Percentiles rank a stretch among this genome's conserved stretches.
These are phyloP conservation scores for Neoaliturus tenellus DNA, from an alignment of 2,888 invertebrate species.

Conservation along the genomic window DNA sequence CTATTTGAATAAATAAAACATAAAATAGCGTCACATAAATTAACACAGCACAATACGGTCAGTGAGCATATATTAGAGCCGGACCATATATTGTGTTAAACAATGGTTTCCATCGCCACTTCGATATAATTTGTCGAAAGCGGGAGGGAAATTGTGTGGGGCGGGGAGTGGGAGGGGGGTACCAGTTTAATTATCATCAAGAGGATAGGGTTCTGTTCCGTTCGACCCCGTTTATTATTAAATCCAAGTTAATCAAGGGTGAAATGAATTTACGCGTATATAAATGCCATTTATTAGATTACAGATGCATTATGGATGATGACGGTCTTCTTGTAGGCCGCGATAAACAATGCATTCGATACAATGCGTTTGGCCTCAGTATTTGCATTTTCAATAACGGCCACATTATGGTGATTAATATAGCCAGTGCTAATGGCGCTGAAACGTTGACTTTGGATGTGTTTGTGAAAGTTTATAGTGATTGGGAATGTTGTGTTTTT, in stretches of 20 bases:
- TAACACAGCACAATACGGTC: slow-evolving; percentile 1
- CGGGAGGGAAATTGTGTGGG: slow-evolving; percentile 7
- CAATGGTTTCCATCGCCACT: slow-evolving; percentile 27
- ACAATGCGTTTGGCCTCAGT: slow-evolving; percentile 5
- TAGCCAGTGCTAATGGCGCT: background rate
- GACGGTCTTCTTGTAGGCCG: background rate
- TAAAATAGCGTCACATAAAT: background rate
- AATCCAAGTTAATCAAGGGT: slow-evolving; percentile 52
- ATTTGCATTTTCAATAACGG: slow-evolving; percentile 5
- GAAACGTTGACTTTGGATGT: background rate
- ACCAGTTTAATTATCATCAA: slow-evolving; percentile 49
- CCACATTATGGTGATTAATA: slow-evolving; percentile 1
- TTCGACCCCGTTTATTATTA: slow-evolving; percentile 50
- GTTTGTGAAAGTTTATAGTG: background rate
- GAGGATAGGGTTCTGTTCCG: slow-evolving; percentile 36
- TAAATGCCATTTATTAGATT: slow-evolving; percentile 53
- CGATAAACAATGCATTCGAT: background rate
- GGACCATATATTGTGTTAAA: slow-evolving; percentile 45
- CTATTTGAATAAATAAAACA: background rate
- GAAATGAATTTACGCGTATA: slow-evolving; percentile 48
- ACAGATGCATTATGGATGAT: slow-evolving; percentile 48
- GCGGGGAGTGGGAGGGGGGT: slow-evolving; percentile 9
- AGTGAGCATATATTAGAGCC: slow-evolving; percentile 36
- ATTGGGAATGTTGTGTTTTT: too few species aligned
- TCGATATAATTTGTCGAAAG: slow-evolving; percentile 17